phyloP scores from a whole-genome alignment of 1,140 invertebrate species.

The Heliconius hermathena region DNA sequence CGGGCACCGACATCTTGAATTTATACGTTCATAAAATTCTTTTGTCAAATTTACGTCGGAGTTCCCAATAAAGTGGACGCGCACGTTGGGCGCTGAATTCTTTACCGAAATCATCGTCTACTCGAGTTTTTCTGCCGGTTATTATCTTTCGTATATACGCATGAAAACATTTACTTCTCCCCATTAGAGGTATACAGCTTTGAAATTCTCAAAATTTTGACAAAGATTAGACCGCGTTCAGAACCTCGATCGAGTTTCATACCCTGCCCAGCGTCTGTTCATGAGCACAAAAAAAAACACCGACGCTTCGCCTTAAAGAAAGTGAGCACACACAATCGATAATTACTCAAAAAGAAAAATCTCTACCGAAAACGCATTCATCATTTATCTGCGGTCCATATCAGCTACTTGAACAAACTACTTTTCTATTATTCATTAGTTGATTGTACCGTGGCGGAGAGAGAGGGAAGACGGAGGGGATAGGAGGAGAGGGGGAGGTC shows the following conservation, averaged over 20 bases:
- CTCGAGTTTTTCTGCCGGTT: conserved; percentile 63
- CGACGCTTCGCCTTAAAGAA: conserved; percentile 23
- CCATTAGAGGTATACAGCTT: conserved; percentile 43
- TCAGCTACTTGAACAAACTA: conserved; percentile 72
- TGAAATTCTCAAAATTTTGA: conserved; percentile 38
- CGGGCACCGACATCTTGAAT: conserved; percentile 59
- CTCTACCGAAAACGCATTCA: conserved; percentile 68
- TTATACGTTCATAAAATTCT: conserved; percentile 79
- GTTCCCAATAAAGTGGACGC: conserved; percentile 65
- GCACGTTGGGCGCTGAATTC: conserved; percentile 55
- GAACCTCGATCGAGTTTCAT: conserved; percentile 8
- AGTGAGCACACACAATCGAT: conserved; percentile 48
- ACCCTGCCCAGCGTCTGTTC: neutral
- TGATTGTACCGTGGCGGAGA: conserved; percentile 53
- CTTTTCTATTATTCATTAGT: conserved; percentile 79
- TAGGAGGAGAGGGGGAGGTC: neutral
- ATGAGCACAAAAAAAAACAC: conserved; percentile 7
- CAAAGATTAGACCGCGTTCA: conserved; percentile 29
- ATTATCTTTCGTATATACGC: conserved; percentile 61
- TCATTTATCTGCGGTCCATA: conserved; percentile 69
- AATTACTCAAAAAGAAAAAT: conserved; percentile 60
- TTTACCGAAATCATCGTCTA: conserved; percentile 74
- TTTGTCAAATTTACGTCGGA: conserved; percentile 77
- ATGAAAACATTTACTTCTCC: conserved; percentile 44
- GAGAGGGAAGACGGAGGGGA: neutral